A percentile compares a stretch with the other conserved stretches of the same genome.
Evolutionary conservation across 2,888 invertebrate species (phyloP).

Genomic region (Metallyticus violacea): DNA sequence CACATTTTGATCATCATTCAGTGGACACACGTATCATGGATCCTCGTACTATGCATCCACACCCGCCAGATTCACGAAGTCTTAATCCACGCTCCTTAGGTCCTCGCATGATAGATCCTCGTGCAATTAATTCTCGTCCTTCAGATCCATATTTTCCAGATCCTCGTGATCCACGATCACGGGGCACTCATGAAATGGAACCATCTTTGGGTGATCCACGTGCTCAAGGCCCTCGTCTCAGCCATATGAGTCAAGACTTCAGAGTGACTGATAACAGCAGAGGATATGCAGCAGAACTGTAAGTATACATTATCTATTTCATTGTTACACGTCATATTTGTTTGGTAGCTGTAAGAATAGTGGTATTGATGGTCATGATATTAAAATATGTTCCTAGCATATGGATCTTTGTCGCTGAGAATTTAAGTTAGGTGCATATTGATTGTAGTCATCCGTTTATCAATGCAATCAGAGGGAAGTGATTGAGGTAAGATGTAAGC

Average conservation of each 20-base stretch:
- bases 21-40: neutral
- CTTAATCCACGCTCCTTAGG: neutral
- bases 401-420: too few relatives aligned
- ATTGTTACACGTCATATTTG: too few relatives aligned
- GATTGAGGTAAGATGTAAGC: too few relatives aligned
- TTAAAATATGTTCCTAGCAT: too few relatives aligned
- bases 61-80: neutral
- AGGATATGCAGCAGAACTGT: conserved; percentile 1
- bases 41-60: neutral
- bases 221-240: neutral
- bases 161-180: neutral
- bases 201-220: neutral
- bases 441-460: too few relatives aligned
- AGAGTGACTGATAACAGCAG: neutral
- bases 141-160: neutral
- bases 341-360: too few relatives aligned
- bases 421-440: too few relatives aligned
- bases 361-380: too few relatives aligned
- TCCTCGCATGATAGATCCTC: neutral
- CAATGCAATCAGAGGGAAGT: too few relatives aligned
- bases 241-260: neutral
- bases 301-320: too few relatives aligned
- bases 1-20: neutral
- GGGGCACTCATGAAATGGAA: neutral
- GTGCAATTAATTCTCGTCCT: neutral